These are phyloP conservation scores for Falco peregrinus DNA, from an alignment of 2,797 vertebrate species.

Conservation along the genomic window DNA sequence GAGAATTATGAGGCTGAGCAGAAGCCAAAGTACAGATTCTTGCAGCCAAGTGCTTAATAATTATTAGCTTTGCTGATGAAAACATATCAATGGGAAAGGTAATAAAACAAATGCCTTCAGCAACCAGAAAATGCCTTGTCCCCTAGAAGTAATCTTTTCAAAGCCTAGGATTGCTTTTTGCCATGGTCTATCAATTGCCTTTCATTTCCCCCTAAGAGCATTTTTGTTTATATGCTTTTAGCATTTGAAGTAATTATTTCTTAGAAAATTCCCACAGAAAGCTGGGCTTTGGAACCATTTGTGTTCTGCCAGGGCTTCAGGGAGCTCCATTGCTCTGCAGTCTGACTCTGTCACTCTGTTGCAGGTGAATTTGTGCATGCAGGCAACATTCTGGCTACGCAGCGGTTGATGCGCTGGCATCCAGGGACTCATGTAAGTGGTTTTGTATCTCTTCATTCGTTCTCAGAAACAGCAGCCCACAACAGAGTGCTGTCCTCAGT, in stretches of 20 bases:
- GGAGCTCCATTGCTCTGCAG: not conserved
- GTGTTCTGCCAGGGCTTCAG: not conserved
- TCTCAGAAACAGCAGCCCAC: not conserved
- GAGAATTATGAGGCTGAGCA: constrained; percentile 4
- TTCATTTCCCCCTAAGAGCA: not conserved
- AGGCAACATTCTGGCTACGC: constrained; percentile 93
- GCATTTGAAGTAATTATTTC: not conserved
- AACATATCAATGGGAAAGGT: not conserved
- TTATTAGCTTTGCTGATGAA: constrained; percentile 31
- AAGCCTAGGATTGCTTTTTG: not conserved
- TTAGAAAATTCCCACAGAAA: not conserved
- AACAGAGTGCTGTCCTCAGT: not conserved
- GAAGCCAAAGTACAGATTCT: constrained; percentile 46
- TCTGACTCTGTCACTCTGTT: constrained; percentile 36
- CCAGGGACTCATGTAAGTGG: constrained; percentile 90
- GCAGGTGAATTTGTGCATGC: constrained; percentile 88
- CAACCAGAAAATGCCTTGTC: not conserved
- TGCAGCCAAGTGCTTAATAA: constrained; percentile 22
- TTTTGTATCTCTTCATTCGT: not conserved
- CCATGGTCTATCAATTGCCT: not conserved
- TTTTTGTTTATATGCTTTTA: not conserved
- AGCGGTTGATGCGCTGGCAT: constrained; percentile 89
- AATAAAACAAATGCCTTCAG: constrained; percentile 23
- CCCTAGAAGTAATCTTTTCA: not conserved
- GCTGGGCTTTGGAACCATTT: not conserved